Conservation (phyloP, 2,888 invertebrate genomes). For the Cryptus viduatorius region DNA sequence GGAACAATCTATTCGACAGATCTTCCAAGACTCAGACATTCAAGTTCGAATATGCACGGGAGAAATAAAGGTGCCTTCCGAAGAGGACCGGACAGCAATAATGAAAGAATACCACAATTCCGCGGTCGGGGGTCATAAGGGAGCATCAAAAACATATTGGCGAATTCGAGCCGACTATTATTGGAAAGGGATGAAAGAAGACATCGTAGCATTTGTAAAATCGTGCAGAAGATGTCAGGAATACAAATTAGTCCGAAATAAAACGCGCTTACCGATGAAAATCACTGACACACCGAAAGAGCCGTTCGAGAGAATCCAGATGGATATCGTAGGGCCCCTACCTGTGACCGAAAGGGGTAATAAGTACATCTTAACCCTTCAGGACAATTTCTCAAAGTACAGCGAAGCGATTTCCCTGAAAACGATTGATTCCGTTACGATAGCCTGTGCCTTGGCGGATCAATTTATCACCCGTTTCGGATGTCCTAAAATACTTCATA, state of each 20-base stretch:
- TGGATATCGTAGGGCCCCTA: constrained; percentile 71
- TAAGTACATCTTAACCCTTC: no score
- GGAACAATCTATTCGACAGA: background rate
- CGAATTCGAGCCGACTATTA: constrained; percentile 55
- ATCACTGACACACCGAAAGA: constrained; percentile 47
- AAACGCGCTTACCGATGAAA: constrained; percentile 42
- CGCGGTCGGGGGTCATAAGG: constrained; percentile 57
- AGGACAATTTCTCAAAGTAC: no score
- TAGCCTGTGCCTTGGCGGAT: no score
- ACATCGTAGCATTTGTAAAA: constrained; percentile 59
- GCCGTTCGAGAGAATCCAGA: constrained; percentile 65
- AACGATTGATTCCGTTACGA: no score
- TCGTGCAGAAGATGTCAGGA: constrained; percentile 66
- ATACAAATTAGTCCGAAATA: constrained; percentile 51
- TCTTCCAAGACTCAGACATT: background rate
- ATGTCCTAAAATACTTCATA: no score
- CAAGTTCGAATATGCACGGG: constrained; percentile 32
- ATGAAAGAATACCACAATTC: constrained; percentile 63
- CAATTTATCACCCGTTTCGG: no score
- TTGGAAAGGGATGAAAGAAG: constrained; percentile 63
- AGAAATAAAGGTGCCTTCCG: constrained; percentile 35
- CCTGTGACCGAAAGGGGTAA: no score
- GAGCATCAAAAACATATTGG: constrained; percentile 47
- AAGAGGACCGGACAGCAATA: constrained; percentile 28
- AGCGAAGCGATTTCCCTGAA: no score